Conservation (phyloP, 2,888 invertebrate genomes). For the Ectropis crepuscularia region DNA sequence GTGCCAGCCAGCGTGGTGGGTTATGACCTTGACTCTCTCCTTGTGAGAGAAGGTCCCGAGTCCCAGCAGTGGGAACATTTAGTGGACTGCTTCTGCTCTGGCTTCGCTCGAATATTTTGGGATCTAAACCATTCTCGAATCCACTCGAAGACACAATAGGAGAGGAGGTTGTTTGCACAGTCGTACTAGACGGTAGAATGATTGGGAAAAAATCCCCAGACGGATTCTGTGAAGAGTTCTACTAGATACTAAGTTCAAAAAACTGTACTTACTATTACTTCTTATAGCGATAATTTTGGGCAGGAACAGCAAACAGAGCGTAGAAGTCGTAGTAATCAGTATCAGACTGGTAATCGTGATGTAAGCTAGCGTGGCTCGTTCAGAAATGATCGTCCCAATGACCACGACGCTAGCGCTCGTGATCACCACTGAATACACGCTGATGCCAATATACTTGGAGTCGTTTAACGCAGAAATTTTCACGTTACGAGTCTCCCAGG, state of each 20-base stretch:
- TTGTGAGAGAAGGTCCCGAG: no score
- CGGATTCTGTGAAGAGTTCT: no score
- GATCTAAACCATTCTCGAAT: no score
- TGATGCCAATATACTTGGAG: conserved; percentile 96
- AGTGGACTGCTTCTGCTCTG: no score
- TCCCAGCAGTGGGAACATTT: no score
- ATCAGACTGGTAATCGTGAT: conserved; percentile 93
- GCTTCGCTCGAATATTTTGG: no score
- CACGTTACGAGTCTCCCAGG: conserved; percentile 97
- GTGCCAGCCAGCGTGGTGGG: no score
- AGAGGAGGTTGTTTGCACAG: no score
- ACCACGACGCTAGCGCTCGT: conserved; percentile 94
- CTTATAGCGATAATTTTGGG: conserved; percentile 93
- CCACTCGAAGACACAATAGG: no score
- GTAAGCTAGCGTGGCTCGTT: conserved; percentile 91
- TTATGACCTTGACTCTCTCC: no score
- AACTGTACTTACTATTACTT: conserved; percentile 81
- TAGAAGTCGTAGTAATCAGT: conserved; percentile 93
- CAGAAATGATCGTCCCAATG: conserved; percentile 94
- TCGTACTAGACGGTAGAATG: no score
- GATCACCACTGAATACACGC: conserved; percentile 96
- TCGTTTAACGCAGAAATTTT: conserved; percentile 96
- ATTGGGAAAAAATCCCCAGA: no score
- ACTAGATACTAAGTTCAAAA: not conserved
- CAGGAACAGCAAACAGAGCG: conserved; percentile 93